These are phyloP conservation scores for Benitochromis conjunctus DNA, from an alignment of 2,113 vertebrate species.

Conservation along the genomic window DNA sequence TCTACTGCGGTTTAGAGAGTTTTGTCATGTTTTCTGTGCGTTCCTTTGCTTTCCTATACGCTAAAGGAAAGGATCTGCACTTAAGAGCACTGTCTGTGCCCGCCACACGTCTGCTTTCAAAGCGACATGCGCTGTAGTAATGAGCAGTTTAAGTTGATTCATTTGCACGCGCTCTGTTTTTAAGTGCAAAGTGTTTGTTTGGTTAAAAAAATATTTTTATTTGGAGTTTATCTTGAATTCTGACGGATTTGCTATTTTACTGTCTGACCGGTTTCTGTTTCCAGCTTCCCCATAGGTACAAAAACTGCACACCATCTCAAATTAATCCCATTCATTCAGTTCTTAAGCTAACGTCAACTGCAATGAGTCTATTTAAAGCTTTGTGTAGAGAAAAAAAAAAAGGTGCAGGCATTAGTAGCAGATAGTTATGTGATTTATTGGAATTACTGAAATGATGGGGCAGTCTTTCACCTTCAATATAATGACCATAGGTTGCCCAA, in stretches of 20 bases:
- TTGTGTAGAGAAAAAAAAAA: neutral
- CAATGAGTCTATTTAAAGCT: neutral
- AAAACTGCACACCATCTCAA: neutral
- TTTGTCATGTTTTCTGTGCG: neutral
- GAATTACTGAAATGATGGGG: neutral
- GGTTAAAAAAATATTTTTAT: neutral
- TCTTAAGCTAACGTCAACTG: neutral
- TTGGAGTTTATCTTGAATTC: neutral
- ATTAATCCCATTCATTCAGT: neutral
- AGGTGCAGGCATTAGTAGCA: neutral
- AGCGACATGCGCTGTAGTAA: too few relatives aligned
- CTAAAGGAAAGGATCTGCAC: neutral
- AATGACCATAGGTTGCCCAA: neutral
- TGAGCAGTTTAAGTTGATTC: neutral
- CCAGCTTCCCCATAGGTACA: neutral
- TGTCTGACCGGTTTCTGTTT: neutral
- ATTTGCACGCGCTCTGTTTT: neutral
- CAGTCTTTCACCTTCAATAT: neutral
- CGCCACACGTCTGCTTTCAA: neutral
- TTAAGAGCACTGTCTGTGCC: neutral
- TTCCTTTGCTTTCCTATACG: neutral
- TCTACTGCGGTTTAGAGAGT: neutral
- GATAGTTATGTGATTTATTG: slow-evolving; percentile 5
- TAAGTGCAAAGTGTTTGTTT: neutral
- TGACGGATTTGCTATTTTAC: neutral